Base-by-base conservation (phyloP, 2,113 vertebrate genomes). In the Rattus norvegicus region DNA sequence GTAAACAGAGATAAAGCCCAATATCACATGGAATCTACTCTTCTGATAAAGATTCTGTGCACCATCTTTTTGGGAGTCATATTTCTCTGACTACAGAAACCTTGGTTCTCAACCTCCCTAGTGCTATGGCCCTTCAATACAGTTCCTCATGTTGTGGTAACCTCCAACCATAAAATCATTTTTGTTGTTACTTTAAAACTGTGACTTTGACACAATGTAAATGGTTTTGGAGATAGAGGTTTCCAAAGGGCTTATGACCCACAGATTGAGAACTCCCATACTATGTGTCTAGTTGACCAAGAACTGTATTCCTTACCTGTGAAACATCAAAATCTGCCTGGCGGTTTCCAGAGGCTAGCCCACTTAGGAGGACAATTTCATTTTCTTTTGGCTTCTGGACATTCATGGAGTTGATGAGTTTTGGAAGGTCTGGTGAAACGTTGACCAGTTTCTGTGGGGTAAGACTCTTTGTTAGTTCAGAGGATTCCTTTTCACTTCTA, bases 311-410 rank as follows among this genome's bases (percentile, higher is more conserved):
- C 88, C 98, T 97, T 98, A 99, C 99, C 99, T 99, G 99, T 92
- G 98, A 98, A 96, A 98, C 98, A 92, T 98, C 97, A 92, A 99
- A 98, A 92, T 99, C 98, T 0, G 98, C 95, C 93, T 98, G 99
- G 95, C 98, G 98, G 89, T 97, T 98, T 95, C 99, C 99, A 89
- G 99, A 98, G 89, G 99, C 98, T 98, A 99, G 98, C 90, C 99
- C 99, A 90, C 99, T 99, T 49, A 99, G 98, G 88, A 99, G 98
- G 43, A 99, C 98, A 96, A 99, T 99, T 98, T 99, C 99, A 93
- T 99, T 99, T 98, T 99, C 99, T 98, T 99, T 99, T 11, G 99
- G 99, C 87, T 99, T 99, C 94, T 99, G 99, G 83, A 99, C 98
- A 0, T 99, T 99, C 98, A 99, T 98, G 0, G 99, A 99, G 94